A percentile compares a stretch with the other conserved stretches of the same genome.
phyloP scores from a whole-genome alignment of 2,888 invertebrate genomes.

The Tholera decimalis region DNA sequence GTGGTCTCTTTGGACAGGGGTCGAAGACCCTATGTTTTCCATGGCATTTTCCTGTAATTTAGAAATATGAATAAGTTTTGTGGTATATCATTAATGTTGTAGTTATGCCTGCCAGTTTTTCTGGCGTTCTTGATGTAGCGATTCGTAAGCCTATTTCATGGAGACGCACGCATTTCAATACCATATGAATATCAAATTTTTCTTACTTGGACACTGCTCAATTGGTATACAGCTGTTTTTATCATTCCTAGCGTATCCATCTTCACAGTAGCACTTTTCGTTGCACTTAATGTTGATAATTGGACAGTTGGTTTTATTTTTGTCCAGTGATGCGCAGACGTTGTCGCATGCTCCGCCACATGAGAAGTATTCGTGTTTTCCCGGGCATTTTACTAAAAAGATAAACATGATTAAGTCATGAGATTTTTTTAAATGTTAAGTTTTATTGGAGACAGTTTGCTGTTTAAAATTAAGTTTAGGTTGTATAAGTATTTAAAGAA shows the following conservation, averaged over 20 bases:
- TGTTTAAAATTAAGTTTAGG: background rate
- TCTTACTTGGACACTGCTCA: constrained; percentile 54
- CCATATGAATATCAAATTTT: background rate
- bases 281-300: constrained; percentile 70
- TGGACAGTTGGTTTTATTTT: constrained; percentile 68
- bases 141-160: background rate
- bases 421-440: too few species aligned
- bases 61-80: background rate
- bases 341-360: constrained; percentile 75
- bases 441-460: background rate
- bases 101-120: too few species aligned
- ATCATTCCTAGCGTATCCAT: constrained; percentile 69
- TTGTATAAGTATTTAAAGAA: background rate
- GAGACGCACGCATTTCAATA: too few species aligned
- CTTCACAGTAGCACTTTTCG: constrained; percentile 72
- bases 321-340: constrained; percentile 65
- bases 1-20: background rate
- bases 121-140: too few species aligned
- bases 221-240: constrained; percentile 70
- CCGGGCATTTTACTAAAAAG: constrained; percentile 12
- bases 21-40: background rate
- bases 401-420: background rate
- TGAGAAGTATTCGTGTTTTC: constrained; percentile 64
- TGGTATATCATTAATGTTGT: background rate
- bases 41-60: background rate